Evolutionary conservation across 92 coral and sea anemone genomes (phyloP).

Genomic region (Siderastrea siderea): DNA sequence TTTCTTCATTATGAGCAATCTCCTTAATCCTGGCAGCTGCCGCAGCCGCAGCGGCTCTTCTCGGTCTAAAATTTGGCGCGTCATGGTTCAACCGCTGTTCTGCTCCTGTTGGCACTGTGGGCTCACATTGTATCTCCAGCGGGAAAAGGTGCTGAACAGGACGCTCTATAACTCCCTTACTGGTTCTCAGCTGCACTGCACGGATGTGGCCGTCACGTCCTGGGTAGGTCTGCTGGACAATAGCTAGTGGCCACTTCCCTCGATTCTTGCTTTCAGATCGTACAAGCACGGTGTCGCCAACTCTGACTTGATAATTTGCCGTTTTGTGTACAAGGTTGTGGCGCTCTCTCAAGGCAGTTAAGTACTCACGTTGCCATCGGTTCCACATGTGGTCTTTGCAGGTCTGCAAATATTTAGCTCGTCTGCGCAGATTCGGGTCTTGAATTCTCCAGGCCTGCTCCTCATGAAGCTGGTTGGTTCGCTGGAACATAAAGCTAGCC

Average conservation of each 20-base stretch:
- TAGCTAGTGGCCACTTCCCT: conserved; percentile 59
- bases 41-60: conserved; percentile 47
- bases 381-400: conserved; percentile 67
- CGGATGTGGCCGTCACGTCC: conserved; percentile 56
- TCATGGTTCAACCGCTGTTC: conserved; percentile 39
- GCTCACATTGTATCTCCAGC: conserved; percentile 43
- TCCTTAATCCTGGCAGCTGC: conserved; percentile 57
- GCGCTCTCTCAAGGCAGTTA: conserved; percentile 48
- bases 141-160: conserved; percentile 60
- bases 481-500: conserved; percentile 45
- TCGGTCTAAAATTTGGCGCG: conserved; percentile 40
- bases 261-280: conserved; percentile 46
- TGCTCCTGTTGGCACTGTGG: background rate
- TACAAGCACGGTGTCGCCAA: conserved; percentile 60
- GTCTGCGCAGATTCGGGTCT: conserved; percentile 36
- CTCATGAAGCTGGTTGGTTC: conserved; percentile 49
- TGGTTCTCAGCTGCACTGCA: conserved; percentile 42
- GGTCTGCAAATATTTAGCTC: conserved; percentile 46
- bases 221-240: conserved; percentile 35
- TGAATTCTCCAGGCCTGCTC: conserved; percentile 35
- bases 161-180: conserved; percentile 49
- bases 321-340: conserved; percentile 57
- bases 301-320: conserved; percentile 23
- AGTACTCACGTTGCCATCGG: conserved; percentile 53
- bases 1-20: conserved; percentile 22